These are phyloP conservation scores for Ips typographus DNA, from an alignment of 1,140 invertebrate genomes.

Conservation along the genomic window DNA sequence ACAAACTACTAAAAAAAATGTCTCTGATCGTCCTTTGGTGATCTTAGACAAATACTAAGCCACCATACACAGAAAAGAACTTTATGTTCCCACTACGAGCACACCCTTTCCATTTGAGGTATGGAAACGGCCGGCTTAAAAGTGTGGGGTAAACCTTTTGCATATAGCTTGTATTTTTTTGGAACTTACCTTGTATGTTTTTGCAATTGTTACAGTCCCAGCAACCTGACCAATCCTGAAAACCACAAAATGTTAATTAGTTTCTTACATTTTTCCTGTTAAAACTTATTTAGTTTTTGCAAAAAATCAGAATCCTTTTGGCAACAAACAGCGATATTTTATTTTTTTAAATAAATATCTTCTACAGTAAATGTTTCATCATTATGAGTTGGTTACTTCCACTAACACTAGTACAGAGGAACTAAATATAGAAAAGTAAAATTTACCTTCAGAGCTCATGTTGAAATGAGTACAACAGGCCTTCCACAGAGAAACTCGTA, in stretches of 20 bases:
- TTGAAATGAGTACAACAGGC: too few relatives aligned
- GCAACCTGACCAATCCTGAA: too few relatives aligned
- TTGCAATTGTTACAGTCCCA: too few relatives aligned
- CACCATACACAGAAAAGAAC: conserved; percentile 44
- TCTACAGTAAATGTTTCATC: conserved; percentile 18
- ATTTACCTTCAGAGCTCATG: too few relatives aligned
- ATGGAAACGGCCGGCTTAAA: conserved; percentile 42
- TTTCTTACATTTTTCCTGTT: too few relatives aligned
- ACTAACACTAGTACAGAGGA: too few relatives aligned
- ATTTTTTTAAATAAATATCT: conserved; percentile 21
- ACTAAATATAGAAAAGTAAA: too few relatives aligned
- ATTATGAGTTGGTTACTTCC: background rate
- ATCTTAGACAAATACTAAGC: conserved; percentile 19
- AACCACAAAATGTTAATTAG: too few relatives aligned
- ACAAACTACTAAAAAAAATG: conserved; percentile 12
- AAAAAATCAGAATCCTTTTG: conserved; percentile 35
- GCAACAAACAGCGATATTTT: conserved; percentile 32
- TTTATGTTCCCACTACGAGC: conserved; percentile 43
- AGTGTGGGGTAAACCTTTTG: conserved; percentile 39
- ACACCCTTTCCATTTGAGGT: conserved; percentile 37
- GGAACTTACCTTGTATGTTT: too few relatives aligned
- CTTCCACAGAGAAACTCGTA: too few relatives aligned
- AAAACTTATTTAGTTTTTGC: too few relatives aligned
- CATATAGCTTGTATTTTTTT: background rate
- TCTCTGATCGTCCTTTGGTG: conserved; percentile 44